Evolutionary conservation across 2,797 vertebrate species (phyloP).

Genomic region (Martes flavigula): DNA sequence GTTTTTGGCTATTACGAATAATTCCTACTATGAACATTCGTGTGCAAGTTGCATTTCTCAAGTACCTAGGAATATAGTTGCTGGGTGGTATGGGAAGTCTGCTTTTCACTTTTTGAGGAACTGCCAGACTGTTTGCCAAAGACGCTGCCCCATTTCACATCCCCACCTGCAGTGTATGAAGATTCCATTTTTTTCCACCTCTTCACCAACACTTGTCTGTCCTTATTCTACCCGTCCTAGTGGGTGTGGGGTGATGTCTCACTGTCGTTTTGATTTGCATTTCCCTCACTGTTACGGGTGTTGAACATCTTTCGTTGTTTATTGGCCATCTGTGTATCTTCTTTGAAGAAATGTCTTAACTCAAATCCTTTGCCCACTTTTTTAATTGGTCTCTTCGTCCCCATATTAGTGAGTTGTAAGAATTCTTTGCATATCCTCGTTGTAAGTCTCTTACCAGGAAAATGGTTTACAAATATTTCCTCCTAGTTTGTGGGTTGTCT

Average conservation of each 20-base stretch:
- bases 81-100: not conserved
- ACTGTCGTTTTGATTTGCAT: not conserved
- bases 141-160: not conserved
- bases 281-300: not conserved
- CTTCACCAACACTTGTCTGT: not conserved
- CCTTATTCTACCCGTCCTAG: not conserved
- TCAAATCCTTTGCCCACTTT: not conserved
- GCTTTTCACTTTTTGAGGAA: not conserved
- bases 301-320: not conserved
- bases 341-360: constrained; percentile 6
- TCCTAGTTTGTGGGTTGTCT: not conserved
- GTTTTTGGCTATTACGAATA: not conserved
- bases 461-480: not conserved
- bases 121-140: not conserved
- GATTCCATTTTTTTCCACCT: not conserved
- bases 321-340: not conserved
- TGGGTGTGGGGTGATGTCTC: not conserved
- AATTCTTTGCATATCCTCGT: not conserved
- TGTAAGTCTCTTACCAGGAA: not conserved
- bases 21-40: not conserved
- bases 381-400: not conserved
- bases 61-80: not conserved
- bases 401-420: not conserved
- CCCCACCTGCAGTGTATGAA: not conserved
- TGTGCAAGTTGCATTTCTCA: not conserved